A percentile compares a stretch with the other conserved stretches of the same genome.
phyloP scores from a whole-genome alignment of 2,888 invertebrate genomes.

The Rosalia funebris region DNA sequence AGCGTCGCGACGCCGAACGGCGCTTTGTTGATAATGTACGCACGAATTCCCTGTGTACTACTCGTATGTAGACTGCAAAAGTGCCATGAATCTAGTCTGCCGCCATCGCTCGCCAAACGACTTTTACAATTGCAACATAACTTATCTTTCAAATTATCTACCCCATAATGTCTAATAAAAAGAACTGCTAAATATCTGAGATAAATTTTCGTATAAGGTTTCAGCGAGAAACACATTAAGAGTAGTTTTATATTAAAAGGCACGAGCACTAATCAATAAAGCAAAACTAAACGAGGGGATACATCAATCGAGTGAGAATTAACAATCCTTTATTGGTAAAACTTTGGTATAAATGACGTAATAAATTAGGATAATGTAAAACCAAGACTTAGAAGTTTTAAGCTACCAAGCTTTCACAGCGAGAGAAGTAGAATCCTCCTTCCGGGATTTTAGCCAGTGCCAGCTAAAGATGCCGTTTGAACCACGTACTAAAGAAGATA shows the following conservation, averaged over 20 bases:
- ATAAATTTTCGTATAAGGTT: slow-evolving; percentile 19
- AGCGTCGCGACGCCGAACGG: slow-evolving; percentile 24
- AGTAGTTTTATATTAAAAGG: neutral
- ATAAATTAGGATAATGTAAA: slow-evolving; percentile 40
- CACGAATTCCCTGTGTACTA: slow-evolving; percentile 29
- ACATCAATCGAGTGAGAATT: slow-evolving; percentile 25
- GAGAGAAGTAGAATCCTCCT: slow-evolving; percentile 47
- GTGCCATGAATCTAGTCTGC: slow-evolving; percentile 36
- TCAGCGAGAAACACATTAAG: neutral
- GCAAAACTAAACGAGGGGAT: neutral
- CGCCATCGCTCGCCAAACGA: slow-evolving; percentile 60
- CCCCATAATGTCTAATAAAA: slow-evolving; percentile 56
- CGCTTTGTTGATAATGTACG: slow-evolving; percentile 30
- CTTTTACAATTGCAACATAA: slow-evolving; percentile 61
- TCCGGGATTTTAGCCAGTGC: slow-evolving; percentile 45
- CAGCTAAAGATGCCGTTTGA: slow-evolving; percentile 39
- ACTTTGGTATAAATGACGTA: slow-evolving; percentile 19
- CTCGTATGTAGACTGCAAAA: slow-evolving; percentile 27
- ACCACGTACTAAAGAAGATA: slow-evolving; percentile 51
- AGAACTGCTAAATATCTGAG: slow-evolving; percentile 19
- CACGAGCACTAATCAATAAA: neutral
- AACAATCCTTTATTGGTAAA: slow-evolving; percentile 24
- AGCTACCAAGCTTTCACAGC: slow-evolving; percentile 46
- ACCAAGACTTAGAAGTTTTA: slow-evolving; percentile 49
- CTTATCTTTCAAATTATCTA: slow-evolving; percentile 60